Evolutionary conservation across 1,140 invertebrate species (phyloP), one percentile per base, ranked within the genome.

Genomic region (Meloidogyne floridensis): DNA sequence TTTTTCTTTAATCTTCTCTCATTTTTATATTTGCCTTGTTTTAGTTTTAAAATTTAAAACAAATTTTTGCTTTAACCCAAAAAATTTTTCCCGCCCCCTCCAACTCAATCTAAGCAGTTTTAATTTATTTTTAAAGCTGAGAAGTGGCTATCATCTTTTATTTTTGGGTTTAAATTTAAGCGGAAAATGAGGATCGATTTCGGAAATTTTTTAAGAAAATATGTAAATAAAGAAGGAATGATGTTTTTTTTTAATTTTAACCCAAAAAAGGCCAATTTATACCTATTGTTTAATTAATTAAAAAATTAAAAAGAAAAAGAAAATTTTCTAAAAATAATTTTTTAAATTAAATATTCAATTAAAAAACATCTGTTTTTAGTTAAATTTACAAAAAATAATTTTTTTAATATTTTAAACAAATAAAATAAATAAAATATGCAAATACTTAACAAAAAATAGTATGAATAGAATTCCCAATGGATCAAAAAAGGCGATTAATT

Each of bases 151-250:
- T n/a, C 8, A 11, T 54, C 7, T 65, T 18, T n/a, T 7, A 6
- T 65, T 6, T 5, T 4, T 65, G 32, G 59, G 15, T 65, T 47
- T 47, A 47, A 47, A 47, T 47, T 47, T 47, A 6, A 65, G 6
- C n/a, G 59, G 59, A 65, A 65, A 65, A 18, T 65, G n/a, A 18
- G 59, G 59, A 65, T 65, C 59, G n/a, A 65, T 65, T 65, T 65
- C 59, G 10, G 15, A 7, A 65, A 65, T 65, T 65, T 32, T 32
- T 8, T 65, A 65, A 65, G 59, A n/a, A 65, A 65, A 65, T 65
- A 65, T 65, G 59, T 65, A 65, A 65, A 65, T 65, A 13, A 18
- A 18, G 7, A 65, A 18, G 56, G 32, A 47, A 47, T 47, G 47
- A 47, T 47, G 47, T 32, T 32, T 32, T 32, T 32, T 32, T 32